phyloP scores from a whole-genome alignment of 2,797 vertebrate species.

The Amazona ochrocephala region DNA sequence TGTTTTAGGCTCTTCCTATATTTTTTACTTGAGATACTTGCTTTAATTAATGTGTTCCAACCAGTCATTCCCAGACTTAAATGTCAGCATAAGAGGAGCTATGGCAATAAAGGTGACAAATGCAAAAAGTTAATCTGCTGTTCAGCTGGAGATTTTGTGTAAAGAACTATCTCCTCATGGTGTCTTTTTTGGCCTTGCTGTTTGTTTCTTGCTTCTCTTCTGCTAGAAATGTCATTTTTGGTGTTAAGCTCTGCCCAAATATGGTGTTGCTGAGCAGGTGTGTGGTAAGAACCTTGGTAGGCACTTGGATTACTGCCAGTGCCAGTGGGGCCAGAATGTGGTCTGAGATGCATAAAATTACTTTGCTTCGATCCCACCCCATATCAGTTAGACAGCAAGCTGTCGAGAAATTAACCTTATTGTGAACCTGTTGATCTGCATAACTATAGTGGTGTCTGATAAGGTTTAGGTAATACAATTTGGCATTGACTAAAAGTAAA shows the following conservation, averaged over 20 bases:
- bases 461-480: not conserved
- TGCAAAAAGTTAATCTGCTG: not conserved
- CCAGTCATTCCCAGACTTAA: not conserved
- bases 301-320: not conserved
- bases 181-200: not conserved
- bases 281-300: not conserved
- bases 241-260: not conserved
- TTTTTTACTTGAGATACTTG: not conserved
- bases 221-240: not conserved
- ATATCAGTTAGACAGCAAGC: not conserved
- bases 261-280: rapidly evolving
- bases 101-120: not conserved
- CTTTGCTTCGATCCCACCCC: not conserved
- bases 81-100: not conserved
- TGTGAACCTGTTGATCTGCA: not conserved
- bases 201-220: not conserved
- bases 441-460: not conserved
- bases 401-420: not conserved
- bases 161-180: not conserved
- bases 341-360: not conserved
- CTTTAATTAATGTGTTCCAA: not conserved
- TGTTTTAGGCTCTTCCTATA: not conserved
- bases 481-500: not conserved
- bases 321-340: too few species aligned
- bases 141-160: not conserved